Evolutionary conservation across 2,797 vertebrate genomes (phyloP), one percentile per base, ranked within the genome.

Genomic region (Enteromius treurensis): DNA sequence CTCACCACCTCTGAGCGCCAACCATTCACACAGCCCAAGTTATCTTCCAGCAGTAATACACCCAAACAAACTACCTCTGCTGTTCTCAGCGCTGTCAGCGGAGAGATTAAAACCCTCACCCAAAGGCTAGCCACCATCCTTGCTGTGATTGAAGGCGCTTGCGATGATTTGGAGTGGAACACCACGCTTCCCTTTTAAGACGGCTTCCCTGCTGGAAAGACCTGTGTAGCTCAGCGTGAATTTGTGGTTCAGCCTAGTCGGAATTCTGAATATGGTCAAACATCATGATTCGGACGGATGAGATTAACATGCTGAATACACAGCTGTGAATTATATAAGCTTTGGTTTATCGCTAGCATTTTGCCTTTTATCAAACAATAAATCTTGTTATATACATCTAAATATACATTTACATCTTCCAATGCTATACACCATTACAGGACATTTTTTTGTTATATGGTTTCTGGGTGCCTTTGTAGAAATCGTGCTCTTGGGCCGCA

Each of bases 21-120:
- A 34, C 77, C 53, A 55, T 73, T 29, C 45, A 53, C 65, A 74
- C 5, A 13, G 37, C 45, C 69, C 77, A 42, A 37, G 45, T 58
- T 80, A 51, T 53, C 45, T 42, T 78, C 55, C 34, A 62, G 64
- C 68, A 58, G 58, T 81, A 85, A 85, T 81, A 70, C 79, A 85
- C 74, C 79, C 74, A 81, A 85, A 85, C 84, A 85, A 85, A 82
- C 45, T 49, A 65, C 62, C 64, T 49, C 29, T 58, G 55, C 83
- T 49, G 70, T 81, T 77, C 71, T 70, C 67, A 32, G 15, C 45
- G 32, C 74, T 85, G 84, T 81, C 84, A 81, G 79, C 64, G 19
- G 65, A 64, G 74, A 81, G 84, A 81, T 81, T 85, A 81, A 81
- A 81, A 65, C 73, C 17, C 32, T 51, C 34, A 76, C 29, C 55